Evolutionary conservation across 2,888 invertebrate species (phyloP).

Genomic region (Rotaria socialis): DNA sequence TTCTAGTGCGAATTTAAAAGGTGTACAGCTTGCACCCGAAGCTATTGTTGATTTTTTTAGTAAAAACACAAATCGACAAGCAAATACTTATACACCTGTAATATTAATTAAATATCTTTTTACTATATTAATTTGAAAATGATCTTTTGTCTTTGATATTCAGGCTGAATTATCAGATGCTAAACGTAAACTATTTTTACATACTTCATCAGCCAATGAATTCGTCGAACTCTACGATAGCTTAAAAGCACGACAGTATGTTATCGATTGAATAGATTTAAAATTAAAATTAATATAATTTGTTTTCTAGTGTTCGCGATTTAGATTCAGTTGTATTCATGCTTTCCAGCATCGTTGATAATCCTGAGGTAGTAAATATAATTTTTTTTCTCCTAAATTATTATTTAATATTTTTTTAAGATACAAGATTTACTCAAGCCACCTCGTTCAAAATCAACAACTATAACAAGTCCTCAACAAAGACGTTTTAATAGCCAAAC

Average conservation of each 20-base stretch:
- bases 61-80: not conserved
- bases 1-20: not conserved
- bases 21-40: not conserved
- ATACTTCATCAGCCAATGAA: not conserved
- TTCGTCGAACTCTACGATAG: not conserved
- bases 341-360: not conserved
- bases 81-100: constrained; percentile 9
- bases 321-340: not conserved
- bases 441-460: not conserved
- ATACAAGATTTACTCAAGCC: not conserved
- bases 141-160: not conserved
- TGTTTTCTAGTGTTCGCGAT: not conserved
- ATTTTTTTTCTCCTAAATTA: too few relatives aligned
- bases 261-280: not conserved
- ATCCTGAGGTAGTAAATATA: not conserved
- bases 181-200: not conserved
- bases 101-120: not conserved
- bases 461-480: not conserved
- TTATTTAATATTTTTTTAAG: not conserved
- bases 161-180: constrained; percentile 6
- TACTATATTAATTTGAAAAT: not conserved
- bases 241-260: constrained; percentile 26
- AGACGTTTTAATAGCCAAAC: not conserved
- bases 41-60: not conserved
- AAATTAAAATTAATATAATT: too few relatives aligned